Conservation (phyloP, 2,113 vertebrate species). For the Hirundichthys speculiger region DNA sequence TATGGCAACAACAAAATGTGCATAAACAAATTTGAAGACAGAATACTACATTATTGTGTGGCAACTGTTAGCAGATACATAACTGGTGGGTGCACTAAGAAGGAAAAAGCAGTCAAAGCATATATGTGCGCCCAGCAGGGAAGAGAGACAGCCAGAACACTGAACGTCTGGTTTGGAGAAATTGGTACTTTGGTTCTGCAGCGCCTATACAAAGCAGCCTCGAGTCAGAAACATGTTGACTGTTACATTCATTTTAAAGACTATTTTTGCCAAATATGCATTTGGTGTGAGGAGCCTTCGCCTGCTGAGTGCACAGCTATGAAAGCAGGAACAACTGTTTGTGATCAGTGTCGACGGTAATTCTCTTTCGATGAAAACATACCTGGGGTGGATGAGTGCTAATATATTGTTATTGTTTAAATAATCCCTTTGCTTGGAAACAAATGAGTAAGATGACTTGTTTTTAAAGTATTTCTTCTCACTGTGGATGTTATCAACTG, state of each 20-base stretch:
- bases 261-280: slow-evolving; percentile 68
- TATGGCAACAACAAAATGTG: slow-evolving; percentile 99
- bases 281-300: slow-evolving; percentile 79
- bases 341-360: slow-evolving; percentile 63
- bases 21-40: slow-evolving; percentile 98
- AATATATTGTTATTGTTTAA: slow-evolving; percentile 57
- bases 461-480: slow-evolving; percentile 62
- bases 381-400: slow-evolving; percentile 71
- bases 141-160: slow-evolving; percentile 64
- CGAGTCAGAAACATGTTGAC: slow-evolving; percentile 62
- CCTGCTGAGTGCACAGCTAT: slow-evolving; percentile 95
- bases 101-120: slow-evolving; percentile 66
- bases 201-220: slow-evolving; percentile 76
- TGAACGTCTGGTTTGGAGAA: slow-evolving; percentile 59
- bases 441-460: slow-evolving; percentile 69
- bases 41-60: slow-evolving; percentile 92
- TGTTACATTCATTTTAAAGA: slow-evolving; percentile 77
- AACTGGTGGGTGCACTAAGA: slow-evolving; percentile 79
- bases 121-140: slow-evolving; percentile 79
- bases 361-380: slow-evolving; percentile 66
- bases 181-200: slow-evolving; percentile 82
- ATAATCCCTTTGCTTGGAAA: slow-evolving; percentile 61
- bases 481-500: slow-evolving; percentile 67
- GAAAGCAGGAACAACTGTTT: slow-evolving; percentile 82
- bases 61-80: slow-evolving; percentile 95